Evolutionary conservation across 2,888 invertebrate species (phyloP).

Genomic region (Ophion costatus): DNA sequence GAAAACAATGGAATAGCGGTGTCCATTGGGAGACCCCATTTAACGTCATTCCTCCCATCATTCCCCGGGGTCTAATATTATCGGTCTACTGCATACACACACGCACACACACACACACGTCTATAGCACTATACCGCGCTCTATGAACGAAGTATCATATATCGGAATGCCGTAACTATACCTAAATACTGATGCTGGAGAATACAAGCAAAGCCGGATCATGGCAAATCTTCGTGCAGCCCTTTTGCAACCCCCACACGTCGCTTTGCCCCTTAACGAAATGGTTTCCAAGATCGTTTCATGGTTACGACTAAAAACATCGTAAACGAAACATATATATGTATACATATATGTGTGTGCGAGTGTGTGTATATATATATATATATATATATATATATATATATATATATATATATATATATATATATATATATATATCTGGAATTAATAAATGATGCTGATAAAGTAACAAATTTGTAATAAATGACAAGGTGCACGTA

Average conservation of each 20-base stretch:
- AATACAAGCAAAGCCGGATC: conserved; percentile 18
- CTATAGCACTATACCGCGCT: neutral
- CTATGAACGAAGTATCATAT: conserved; percentile 31
- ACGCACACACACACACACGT: too few species aligned
- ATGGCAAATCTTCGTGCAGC: conserved; percentile 32
- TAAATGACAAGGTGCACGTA: neutral
- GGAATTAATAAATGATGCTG: neutral
- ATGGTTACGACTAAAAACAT: conserved; percentile 30
- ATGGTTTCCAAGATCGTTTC: conserved; percentile 57
- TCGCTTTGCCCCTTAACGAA: conserved; percentile 11
- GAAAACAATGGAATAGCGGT: conserved; percentile 44
- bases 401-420: too few species aligned
- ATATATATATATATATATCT: too few species aligned
- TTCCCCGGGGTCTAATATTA: conserved; percentile 50
- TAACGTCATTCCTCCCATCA: conserved; percentile 41
- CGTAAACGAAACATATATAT: too few species aligned
- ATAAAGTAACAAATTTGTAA: neutral
- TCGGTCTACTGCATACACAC: conserved; percentile 31
- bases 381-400: too few species aligned
- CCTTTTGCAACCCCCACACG: conserved; percentile 23
- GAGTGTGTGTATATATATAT: too few species aligned
- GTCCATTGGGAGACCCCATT: conserved; percentile 49
- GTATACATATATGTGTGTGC: too few species aligned
- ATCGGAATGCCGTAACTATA: conserved; percentile 31
- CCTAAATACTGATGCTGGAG: conserved; percentile 4